These are phyloP conservation scores for Goniozus legneri DNA, from an alignment of 1,140 invertebrate genomes.

Conservation along the genomic window DNA sequence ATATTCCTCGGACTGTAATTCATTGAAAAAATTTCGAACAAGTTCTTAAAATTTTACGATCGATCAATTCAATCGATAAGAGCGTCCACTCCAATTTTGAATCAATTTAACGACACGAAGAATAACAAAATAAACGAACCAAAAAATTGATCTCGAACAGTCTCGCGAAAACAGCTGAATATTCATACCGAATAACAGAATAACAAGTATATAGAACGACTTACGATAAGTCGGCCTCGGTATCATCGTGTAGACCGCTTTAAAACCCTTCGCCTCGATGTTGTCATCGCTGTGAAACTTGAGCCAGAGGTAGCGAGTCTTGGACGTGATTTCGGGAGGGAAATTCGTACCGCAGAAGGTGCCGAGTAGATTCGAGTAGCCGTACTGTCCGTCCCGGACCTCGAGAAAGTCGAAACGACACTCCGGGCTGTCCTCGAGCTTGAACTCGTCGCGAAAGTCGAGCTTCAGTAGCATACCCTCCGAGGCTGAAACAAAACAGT, in stretches of 20 bases:
- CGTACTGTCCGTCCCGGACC: slow-evolving; percentile 80
- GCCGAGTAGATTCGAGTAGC: slow-evolving; percentile 69
- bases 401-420: slow-evolving; percentile 84
- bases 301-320: slow-evolving; percentile 76
- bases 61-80: no score
- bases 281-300: slow-evolving; percentile 81
- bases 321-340: slow-evolving; percentile 73
- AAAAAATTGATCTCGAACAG: no score
- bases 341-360: slow-evolving; percentile 74
- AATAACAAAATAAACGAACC: no score
- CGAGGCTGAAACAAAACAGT: slow-evolving; percentile 65
- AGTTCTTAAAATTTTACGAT: no score
- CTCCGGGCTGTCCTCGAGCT: slow-evolving; percentile 68
- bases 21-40: no score
- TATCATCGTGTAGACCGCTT: slow-evolving; percentile 70
- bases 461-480: slow-evolving; percentile 70
- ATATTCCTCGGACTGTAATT: no score
- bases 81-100: no score
- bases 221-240: slow-evolving; percentile 56
- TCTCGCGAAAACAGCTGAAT: no score
- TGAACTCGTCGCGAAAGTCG: slow-evolving; percentile 80
- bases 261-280: slow-evolving; percentile 80
- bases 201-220: no score
- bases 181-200: no score
- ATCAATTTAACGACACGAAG: no score